Evolutionary conservation across 2,797 vertebrate genomes (phyloP), one percentile per base, ranked within the genome.

Genomic region (Karalla daura): DNA sequence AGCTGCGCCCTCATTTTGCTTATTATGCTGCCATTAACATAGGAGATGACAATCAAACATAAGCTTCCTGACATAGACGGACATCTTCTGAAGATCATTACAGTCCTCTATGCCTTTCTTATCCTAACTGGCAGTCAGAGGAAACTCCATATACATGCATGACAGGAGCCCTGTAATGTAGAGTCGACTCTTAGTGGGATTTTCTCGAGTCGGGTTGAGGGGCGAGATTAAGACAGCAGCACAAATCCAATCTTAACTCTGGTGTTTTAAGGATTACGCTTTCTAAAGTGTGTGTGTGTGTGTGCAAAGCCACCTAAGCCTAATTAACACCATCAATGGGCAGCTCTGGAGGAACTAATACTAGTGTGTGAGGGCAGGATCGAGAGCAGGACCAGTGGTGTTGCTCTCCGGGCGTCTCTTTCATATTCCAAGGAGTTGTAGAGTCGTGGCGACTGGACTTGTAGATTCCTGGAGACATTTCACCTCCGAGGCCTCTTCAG

Each of bases 171-270:
- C 41, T 37, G 15, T 55, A 53, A 27, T 13, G 3, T 51, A 43
- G 25, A 33, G 21, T 73, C 18, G 7, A 61, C 52, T 62, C 59
- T 45, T 35, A 30, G 1, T 56, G 39, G 75, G 75, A 82, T 75
- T 78, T 76, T 75, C 62, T 51, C 41, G 12, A 62, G 30, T 66
- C 39, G 28, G 51, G 46, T 80, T 74, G 69, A 61, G 46, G 33
- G 53, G 17, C 2, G 24, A 54, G 72, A 68, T 70, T 71, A 59
- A 71, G 41, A 61, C 70, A 62, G 70, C 62, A 20, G 46, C 51
- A 68, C 46, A 70, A 74, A 86, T 86, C 65, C 63, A 69, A 67
- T 73, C 67, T 52, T 23, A n/a, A 53, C 60, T 63, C 39, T 67
- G 23, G 30, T 35, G 28, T 63, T 76, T 86, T 46, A 36, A 23